Evolutionary conservation across 2,888 invertebrate species (phyloP).

Genomic region (Molorchus minor): DNA sequence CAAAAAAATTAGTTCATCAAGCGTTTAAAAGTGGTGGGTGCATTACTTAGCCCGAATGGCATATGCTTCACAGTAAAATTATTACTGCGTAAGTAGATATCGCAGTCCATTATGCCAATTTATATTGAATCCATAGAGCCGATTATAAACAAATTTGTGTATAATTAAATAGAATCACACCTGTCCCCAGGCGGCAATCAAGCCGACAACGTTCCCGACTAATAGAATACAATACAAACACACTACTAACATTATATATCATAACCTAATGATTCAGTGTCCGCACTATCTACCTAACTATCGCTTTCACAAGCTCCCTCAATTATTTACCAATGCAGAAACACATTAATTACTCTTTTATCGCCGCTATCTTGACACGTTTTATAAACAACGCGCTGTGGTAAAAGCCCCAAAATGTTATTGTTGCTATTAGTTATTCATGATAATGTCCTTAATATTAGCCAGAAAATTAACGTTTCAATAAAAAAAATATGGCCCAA

Average conservation of each 20-base stretch:
- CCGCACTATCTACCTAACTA: slow-evolving; percentile 55
- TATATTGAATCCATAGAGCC: slow-evolving; percentile 9
- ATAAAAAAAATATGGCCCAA: too few species aligned
- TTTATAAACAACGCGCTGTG: slow-evolving; percentile 46
- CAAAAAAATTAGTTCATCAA: too few species aligned
- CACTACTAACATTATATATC: slow-evolving; percentile 54
- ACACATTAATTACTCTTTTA: slow-evolving; percentile 56
- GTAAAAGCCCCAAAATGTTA: slow-evolving; percentile 39
- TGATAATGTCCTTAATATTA: slow-evolving; percentile 28
- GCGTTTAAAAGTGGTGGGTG: too few species aligned
- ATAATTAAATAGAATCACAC: slow-evolving; percentile 54
- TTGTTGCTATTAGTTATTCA: slow-evolving; percentile 42
- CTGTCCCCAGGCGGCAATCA: slow-evolving; percentile 57
- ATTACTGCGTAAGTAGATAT: too few species aligned
- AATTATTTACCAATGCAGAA: slow-evolving; percentile 58
- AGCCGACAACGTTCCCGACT: slow-evolving; percentile 52
- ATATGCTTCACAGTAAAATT: too few species aligned
- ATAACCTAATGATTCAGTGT: slow-evolving; percentile 59
- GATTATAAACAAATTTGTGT: slow-evolving; percentile 27
- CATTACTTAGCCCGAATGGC: too few species aligned
- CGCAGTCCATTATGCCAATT: slow-evolving; percentile 14
- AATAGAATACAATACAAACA: slow-evolving; percentile 58
- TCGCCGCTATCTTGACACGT: slow-evolving; percentile 49
- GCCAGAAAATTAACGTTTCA: slow-evolving; percentile 18
- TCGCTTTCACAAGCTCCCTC: slow-evolving; percentile 57